Percentiles rank a stretch among this genome's conserved stretches.
These are phyloP conservation scores for Pachycephus smyrnensis DNA, from an alignment of 2,888 invertebrate species.

Conservation along the genomic window DNA sequence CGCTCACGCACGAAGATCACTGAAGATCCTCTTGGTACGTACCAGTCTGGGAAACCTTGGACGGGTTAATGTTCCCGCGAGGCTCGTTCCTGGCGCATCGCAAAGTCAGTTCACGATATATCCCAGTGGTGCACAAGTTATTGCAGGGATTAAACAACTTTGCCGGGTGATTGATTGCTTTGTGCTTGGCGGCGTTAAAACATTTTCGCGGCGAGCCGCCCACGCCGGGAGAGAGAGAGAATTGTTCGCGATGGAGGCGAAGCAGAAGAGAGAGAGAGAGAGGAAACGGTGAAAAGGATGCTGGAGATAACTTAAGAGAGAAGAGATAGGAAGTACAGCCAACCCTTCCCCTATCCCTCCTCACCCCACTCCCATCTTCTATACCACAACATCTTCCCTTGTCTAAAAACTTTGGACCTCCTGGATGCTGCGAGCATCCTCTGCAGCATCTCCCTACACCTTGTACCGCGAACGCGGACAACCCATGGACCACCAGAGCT, in stretches of 20 bases:
- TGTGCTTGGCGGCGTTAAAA: constrained; percentile 52
- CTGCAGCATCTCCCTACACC: not conserved
- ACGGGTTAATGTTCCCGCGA: constrained; percentile 5
- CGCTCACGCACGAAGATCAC: not conserved
- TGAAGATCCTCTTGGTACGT: not conserved
- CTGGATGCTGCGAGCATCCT: not conserved
- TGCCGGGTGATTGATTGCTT: constrained; percentile 57
- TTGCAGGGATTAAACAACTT: constrained; percentile 59
- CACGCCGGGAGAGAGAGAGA: constrained; percentile 32
- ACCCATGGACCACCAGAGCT: not conserved
- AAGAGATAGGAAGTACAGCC: not conserved
- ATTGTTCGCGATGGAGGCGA: not conserved
- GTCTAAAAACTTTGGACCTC: constrained; percentile 9
- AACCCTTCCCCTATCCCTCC: constrained; percentile 7
- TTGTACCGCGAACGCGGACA: not conserved
- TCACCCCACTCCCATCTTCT: not conserved
- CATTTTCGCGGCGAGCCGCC: constrained; percentile 49
- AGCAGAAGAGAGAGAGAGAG: not conserved
- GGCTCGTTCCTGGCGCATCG: constrained; percentile 1
- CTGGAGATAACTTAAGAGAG: not conserved
- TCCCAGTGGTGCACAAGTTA: constrained; percentile 42
- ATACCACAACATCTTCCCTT: not conserved
- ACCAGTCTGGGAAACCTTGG: not conserved
- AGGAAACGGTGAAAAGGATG: not conserved
- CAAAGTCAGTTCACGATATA: not conserved